These are phyloP conservation scores for Clavelina lepadiformis DNA, from an alignment of 23 tunicate species.

Conservation along the genomic window DNA sequence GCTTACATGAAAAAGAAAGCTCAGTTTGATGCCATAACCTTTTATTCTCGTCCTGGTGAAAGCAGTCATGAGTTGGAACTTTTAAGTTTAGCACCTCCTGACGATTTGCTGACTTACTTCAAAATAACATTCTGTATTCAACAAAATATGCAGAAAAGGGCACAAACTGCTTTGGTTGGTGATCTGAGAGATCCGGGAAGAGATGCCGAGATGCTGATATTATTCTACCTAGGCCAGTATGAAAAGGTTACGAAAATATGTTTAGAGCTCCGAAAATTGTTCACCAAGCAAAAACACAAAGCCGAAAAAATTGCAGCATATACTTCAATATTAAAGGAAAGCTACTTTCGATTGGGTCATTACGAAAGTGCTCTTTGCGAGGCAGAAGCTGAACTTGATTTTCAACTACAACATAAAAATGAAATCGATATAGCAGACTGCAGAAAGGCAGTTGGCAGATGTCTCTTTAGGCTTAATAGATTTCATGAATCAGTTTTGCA, in stretches of 20 bases:
- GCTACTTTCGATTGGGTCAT: slow-evolving; percentile 2
- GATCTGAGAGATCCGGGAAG: slow-evolving; percentile 17
- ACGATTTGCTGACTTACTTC: slow-evolving; percentile 1
- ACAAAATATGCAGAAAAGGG: slow-evolving; percentile 1
- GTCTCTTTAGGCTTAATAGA: slow-evolving; percentile 1
- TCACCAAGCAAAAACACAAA: not conserved
- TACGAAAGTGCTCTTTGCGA: slow-evolving; percentile 6
- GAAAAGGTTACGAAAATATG: slow-evolving; percentile 1
- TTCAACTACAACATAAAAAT: not conserved
- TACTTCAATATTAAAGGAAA: slow-evolving; percentile 20
- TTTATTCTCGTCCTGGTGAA: not conserved
- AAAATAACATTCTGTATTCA: slow-evolving; percentile 25
- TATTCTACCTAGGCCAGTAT: slow-evolving; percentile 9
- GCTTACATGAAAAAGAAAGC: slow-evolving; percentile 13
- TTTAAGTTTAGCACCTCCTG: not conserved
- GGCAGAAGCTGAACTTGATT: not conserved
- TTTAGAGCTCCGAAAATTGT: not conserved
- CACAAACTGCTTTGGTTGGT: not conserved
- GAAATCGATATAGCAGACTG: not conserved
- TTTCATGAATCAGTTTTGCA: slow-evolving; percentile 2
- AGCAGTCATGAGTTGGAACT: not conserved
- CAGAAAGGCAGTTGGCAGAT: slow-evolving; percentile 3
- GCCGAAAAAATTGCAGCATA: slow-evolving; percentile 1
- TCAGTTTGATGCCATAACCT: slow-evolving; percentile 7
- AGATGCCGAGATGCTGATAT: slow-evolving; percentile 6